Base-by-base conservation (phyloP, 2,113 vertebrate species). In the Istiophorus platypterus region DNA sequence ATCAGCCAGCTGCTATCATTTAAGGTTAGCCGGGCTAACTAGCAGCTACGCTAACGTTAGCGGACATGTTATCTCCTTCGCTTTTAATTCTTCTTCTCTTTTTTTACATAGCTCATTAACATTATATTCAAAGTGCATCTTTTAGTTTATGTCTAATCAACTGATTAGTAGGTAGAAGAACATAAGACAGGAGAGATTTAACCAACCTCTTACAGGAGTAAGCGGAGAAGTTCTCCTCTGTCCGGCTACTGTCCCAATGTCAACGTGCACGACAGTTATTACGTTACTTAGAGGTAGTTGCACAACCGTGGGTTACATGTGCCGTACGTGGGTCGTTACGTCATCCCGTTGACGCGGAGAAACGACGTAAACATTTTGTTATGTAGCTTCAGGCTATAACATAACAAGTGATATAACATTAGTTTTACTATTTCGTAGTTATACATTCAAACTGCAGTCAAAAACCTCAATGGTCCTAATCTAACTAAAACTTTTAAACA, bases 171-270 rank as follows among this genome's bases (percentile, higher is more conserved):
- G 2, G 2, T 29, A 11, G 11, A 0, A 0, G 5, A 47, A 3
- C 0, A 22, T 17, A 0, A 13, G 2, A 51, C 0, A 12, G 0
- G 3, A 58, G 5, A 59, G 0, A 17, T 24, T 45, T 0, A 14
- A 31, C 41, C 59, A 0, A 76, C 85, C 69, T 75, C 34, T 15
- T 0, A 0, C 6, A 6, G 18, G 12, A 5, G n/a, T 34, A 47
- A 14, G 52, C 37, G 4, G 8, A 12, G 27, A 3, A 11, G 14
- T 5, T 17, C 1, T 41, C 39, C 1, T 14, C 27, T n/a, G 11
- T 34, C 27, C 2, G 49, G 29, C 20, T 62, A 24, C 47, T 22
- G 0, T 45, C 7, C 61, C 90, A 91, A 91, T 88, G 90, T 91
- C 90, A 91, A 62, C 83, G 85, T 79, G 83, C 74, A 47, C 78